phyloP scores from a whole-genome alignment of 2,113 vertebrate genomes.

The Catharus bicknelli region DNA sequence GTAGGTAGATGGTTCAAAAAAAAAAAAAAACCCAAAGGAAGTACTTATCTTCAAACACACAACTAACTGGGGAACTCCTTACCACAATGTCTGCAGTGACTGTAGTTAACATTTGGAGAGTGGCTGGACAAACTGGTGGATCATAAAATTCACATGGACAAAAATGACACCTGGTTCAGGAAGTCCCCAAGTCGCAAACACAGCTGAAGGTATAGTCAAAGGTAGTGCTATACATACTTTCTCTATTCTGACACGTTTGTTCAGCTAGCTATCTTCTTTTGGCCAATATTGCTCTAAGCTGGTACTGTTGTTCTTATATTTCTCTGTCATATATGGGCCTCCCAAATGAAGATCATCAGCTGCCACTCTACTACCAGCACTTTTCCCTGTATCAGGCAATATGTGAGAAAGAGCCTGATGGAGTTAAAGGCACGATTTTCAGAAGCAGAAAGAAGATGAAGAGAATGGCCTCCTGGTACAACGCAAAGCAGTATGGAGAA shows the following conservation, averaged over 20 bases:
- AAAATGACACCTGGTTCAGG: not conserved
- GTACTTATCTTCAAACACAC: not conserved
- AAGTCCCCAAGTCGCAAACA: not conserved
- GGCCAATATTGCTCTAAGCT: not conserved
- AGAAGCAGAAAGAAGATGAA: not conserved
- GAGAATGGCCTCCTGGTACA: not conserved
- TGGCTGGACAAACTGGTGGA: accelerated
- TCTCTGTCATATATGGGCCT: not conserved
- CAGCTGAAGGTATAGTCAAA: not conserved
- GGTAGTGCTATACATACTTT: not conserved
- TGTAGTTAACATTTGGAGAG: not conserved
- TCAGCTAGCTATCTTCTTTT: not conserved
- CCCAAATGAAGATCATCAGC: not conserved
- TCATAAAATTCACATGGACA: not conserved
- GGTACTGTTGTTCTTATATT: not conserved
- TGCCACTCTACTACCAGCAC: not conserved
- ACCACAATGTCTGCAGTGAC: not conserved
- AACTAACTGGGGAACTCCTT: not conserved
- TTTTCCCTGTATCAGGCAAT: not conserved
- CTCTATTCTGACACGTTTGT: not conserved
- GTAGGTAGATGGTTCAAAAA: not conserved
- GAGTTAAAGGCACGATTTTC: not conserved
- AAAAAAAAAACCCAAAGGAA: not conserved
- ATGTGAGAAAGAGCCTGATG: not conserved
- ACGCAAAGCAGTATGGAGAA: not conserved